A percentile compares a stretch with the other conserved stretches of the same genome.
phyloP scores from a whole-genome alignment of 1,140 invertebrate species.

The Drosophila mauritiana region DNA sequence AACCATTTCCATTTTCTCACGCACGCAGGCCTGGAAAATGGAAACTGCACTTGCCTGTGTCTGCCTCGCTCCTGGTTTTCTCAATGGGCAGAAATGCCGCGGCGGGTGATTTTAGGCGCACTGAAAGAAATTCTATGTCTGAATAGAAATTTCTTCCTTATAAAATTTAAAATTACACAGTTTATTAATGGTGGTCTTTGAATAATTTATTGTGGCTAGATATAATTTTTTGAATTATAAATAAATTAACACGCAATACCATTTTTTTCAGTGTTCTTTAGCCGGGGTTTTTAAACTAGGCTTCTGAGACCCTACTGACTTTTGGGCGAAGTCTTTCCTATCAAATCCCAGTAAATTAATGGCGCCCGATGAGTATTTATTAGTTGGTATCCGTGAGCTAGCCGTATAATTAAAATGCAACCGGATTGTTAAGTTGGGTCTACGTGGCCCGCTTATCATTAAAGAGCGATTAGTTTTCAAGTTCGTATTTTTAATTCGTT shows the following conservation, averaged over 20 bases:
- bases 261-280: constrained; percentile 6
- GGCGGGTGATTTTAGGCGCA: constrained; percentile 52
- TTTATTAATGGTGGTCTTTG: no score
- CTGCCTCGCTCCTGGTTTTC: constrained; percentile 25
- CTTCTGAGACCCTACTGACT: constrained; percentile 12
- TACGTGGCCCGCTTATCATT: constrained; percentile 54
- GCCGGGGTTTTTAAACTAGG: constrained; percentile 1
- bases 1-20: constrained; percentile 75
- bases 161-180: no score
- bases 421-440: constrained; percentile 32
- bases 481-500: constrained; percentile 18
- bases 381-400: constrained; percentile 48
- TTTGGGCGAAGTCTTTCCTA: constrained; percentile 26
- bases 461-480: constrained; percentile 60
- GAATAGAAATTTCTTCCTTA: neutral
- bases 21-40: constrained; percentile 56
- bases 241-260: neutral
- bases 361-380: constrained; percentile 66
- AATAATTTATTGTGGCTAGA: no score
- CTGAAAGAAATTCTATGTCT: neutral
- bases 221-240: neutral
- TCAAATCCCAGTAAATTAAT: constrained; percentile 26
- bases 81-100: constrained; percentile 74
- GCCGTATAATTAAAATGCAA: constrained; percentile 66
- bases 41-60: constrained; percentile 69